These are phyloP conservation scores for Menidia menidia DNA, from an alignment of 2,797 vertebrate genomes.

Conservation along the genomic window DNA sequence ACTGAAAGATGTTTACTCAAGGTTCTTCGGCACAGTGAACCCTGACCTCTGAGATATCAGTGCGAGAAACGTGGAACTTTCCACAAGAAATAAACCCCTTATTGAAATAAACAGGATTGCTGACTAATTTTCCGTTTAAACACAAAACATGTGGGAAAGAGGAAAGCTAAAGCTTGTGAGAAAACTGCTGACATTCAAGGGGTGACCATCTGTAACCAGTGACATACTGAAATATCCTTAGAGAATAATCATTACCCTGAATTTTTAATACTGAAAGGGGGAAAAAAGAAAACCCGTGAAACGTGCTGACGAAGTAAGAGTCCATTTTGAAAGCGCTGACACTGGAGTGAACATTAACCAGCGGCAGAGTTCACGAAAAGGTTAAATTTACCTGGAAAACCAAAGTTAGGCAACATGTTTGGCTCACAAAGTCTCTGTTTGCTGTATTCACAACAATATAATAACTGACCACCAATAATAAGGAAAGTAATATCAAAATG, in stretches of 20 bases:
- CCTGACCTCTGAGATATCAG: not conserved
- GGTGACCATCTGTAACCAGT: conserved; percentile 32
- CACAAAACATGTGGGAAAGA: not conserved
- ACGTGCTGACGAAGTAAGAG: conserved; percentile 33
- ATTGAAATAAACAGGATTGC: not conserved
- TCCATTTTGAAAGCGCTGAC: not conserved
- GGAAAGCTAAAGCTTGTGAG: not conserved
- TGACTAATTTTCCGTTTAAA: not conserved
- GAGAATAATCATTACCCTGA: conserved; percentile 52
- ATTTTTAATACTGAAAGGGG: conserved; percentile 20
- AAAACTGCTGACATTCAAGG: conserved; percentile 9
- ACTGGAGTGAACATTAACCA: conserved; percentile 62
- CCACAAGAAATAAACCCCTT: not conserved
- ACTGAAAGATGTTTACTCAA: not conserved
- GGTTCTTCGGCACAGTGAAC: not conserved
- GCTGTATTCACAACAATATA: conserved; percentile 2
- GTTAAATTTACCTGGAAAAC: conserved; percentile 39
- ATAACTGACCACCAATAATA: conserved; percentile 12
- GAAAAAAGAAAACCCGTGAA: conserved; percentile 14
- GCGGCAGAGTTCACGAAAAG: conserved; percentile 30
- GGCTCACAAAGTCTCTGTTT: conserved; percentile 1
- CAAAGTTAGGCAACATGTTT: conserved; percentile 1
- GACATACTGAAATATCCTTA: conserved; percentile 42
- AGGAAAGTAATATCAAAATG: not conserved
- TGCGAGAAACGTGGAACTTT: not conserved